These are phyloP conservation scores for Falco peregrinus DNA, from an alignment of 2,797 vertebrate species.

Conservation along the genomic window DNA sequence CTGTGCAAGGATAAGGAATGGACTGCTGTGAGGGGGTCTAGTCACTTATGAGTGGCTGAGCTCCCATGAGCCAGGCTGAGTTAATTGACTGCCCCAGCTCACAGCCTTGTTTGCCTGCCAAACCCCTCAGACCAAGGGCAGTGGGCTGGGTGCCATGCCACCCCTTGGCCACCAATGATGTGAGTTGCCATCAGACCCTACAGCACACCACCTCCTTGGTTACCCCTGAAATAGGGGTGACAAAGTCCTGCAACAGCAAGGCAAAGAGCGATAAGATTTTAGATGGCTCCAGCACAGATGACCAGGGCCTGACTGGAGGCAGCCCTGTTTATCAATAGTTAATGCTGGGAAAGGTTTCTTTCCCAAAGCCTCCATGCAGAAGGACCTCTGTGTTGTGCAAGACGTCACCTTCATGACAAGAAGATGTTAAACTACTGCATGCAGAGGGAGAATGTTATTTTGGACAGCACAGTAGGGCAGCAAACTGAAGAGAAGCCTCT, in stretches of 20 bases:
- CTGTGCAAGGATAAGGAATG: neutral
- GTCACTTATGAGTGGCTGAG: neutral
- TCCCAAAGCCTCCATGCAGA: neutral
- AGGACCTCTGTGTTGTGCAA: neutral
- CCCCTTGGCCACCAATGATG: neutral
- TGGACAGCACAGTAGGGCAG: neutral
- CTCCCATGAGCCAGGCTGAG: neutral
- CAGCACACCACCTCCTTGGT: neutral
- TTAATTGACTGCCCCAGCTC: neutral
- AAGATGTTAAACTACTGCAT: neutral
- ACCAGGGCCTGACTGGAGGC: neutral
- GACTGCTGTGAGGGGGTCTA: neutral
- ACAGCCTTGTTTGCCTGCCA: neutral
- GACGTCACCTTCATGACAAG: neutral
- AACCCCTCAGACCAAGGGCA: neutral
- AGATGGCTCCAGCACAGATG: neutral
- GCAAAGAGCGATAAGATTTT: neutral
- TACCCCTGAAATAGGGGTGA: neutral
- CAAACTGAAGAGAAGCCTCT: neutral
- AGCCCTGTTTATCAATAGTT: neutral
- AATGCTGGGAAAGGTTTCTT: neutral
- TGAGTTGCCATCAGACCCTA: neutral
- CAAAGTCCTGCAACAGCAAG: neutral
- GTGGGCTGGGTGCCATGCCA: neutral
- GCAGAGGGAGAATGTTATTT: neutral